Evolutionary conservation across 1,140 invertebrate genomes (phyloP), one percentile per base, ranked within the genome.

Genomic region (Whitmania pigra): DNA sequence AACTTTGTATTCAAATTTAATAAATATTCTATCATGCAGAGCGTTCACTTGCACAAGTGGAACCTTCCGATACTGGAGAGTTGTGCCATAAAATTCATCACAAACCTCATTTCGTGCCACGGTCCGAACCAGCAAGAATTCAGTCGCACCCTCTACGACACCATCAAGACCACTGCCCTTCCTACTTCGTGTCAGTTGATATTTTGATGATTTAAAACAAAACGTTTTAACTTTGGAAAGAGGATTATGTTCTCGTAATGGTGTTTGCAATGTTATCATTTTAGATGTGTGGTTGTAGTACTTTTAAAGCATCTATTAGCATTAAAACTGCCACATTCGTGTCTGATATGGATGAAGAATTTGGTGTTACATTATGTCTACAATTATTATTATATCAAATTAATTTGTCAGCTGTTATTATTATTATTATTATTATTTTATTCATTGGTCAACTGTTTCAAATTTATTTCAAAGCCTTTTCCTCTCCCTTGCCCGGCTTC

Each of bases 121-220:
- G 85, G 88, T 0, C 85, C 84, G 60, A 94, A 94, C 82, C 91
- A 94, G 82, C 87, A 89, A 68, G 82, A 90, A 20, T 86, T 94
- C 53, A 89, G 92, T 6, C 86, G 87, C 72, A 87, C 91, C 13
- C 81, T 95, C 0, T 88, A 87, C 74, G 86, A 89, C 73, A 87
- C 89, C 2, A 87, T 90, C 63, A 82, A 84, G 29, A 25, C 29
- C 57, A 63, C 63, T 73, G 25, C 69, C 54, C 13, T 53, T 20
- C 40, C 71, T n/a, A 18, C 53, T 27, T 60, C 57, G 9, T 63
- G 57, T 63, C 3, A 63, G 57, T 25, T 20, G 11, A 0, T 49
- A 36, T 36, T 36, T 36, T 36, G 6, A n/a, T n/a, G n/a, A n/a
- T n/a, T n/a, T n/a, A n/a, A n/a, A n/a, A n/a, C n/a, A n/a, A n/a